These are phyloP conservation scores for Cryptocephalus primarius DNA, from an alignment of 2,888 invertebrate species.

Conservation along the genomic window DNA sequence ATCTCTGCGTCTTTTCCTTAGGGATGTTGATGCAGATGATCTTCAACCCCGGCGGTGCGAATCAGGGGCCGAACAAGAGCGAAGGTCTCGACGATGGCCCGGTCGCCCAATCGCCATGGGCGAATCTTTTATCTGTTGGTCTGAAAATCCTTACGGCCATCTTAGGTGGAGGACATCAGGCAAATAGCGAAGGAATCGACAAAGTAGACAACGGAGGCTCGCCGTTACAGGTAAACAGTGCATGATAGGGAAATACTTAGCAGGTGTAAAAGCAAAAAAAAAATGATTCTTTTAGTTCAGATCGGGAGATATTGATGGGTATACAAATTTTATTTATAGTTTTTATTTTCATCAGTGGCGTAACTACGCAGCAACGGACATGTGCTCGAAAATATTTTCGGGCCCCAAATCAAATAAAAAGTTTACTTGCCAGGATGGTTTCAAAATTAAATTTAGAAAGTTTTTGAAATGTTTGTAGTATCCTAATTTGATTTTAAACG, in stretches of 20 bases:
- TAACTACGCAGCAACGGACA: no score
- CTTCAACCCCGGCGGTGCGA: conserved; percentile 52
- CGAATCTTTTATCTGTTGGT: conserved; percentile 75
- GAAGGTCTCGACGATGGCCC: conserved; percentile 56
- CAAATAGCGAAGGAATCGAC: conserved; percentile 65
- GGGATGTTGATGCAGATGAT: conserved; percentile 81
- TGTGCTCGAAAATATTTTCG: no score
- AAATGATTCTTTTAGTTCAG: no score
- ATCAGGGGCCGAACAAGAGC: conserved; percentile 69
- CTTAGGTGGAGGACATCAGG: conserved; percentile 64
- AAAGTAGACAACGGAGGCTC: conserved; percentile 79
- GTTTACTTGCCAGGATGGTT: no score
- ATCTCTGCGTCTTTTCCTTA: conserved; percentile 18
- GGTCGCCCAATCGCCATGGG: conserved; percentile 71
- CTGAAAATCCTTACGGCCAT: conserved; percentile 76
- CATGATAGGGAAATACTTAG: neutral
- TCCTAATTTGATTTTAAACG: no score
- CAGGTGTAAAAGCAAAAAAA: no score
- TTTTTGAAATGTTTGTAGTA: no score
- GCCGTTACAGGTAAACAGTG: conserved; percentile 69
- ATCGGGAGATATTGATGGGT: no score
- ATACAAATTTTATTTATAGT: no score
- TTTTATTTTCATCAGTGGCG: no score
- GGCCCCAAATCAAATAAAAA: no score
- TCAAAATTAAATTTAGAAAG: no score